Evolutionary conservation across 2,797 vertebrate species (phyloP), one percentile per base, ranked within the genome.

Genomic region (Poeciliopsis gracilis): DNA sequence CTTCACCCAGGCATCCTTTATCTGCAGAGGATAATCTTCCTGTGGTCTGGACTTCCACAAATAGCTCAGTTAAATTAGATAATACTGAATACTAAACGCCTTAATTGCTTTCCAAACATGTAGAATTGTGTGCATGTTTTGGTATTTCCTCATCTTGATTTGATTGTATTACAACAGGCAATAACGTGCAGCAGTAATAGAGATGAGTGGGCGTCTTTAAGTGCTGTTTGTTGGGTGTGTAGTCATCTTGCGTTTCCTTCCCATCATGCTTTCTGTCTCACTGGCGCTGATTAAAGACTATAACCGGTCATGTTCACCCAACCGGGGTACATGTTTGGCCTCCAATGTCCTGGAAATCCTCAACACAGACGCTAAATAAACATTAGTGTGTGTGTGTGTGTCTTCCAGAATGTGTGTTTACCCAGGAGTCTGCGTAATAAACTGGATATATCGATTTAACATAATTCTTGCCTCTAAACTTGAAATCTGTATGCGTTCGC

Each of bases 301-400:
- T 74, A 77, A 76, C 45, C n/a, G 45, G 84, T 75, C 79, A 72
- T 11, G 81, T 87, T 82, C 85, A 83, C 70, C 92, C 87, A 88
- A 59, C 84, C 86, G n/a, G 38, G 25, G 38, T 72, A 82, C 80
- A 84, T 77, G 86, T 73, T 87, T 85, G 86, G 75, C 47, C 84
- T 81, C 77, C 91, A 92, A 93, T 92, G 90, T 92, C 70, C 91
- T 92, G 92, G 89, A 94, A 95, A 92, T 91, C 92, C 93, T 90
- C 73, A 46, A 75, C 84, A 82, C 70, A 73, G 72, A 88, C 49
- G 78, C 71, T 77, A 84, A 84, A 89, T 77, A 90, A 87, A 88
- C 81, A 38, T 2, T 41, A 1, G 67, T 5, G 18, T 43, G 1
- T 66, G 67, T 5, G 18, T 43, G 1, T 66, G 53, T 67, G 59